Conservation (phyloP, 2,113 vertebrate genomes). For the Oceanites oceanicus region DNA sequence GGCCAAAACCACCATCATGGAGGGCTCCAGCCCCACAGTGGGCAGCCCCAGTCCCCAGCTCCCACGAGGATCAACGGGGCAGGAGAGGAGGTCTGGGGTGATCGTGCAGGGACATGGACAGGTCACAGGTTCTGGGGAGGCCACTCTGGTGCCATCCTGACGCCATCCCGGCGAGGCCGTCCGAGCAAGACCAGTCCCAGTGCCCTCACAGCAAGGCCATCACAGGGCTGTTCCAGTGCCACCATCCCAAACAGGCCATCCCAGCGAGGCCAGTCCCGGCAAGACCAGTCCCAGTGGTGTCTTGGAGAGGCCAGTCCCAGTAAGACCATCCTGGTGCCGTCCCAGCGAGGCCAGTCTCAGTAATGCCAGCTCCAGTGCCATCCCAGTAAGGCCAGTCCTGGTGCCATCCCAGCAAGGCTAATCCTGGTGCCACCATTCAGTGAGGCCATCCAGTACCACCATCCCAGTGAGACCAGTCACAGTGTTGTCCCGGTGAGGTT, state of each 20-base stretch:
- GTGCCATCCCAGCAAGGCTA: background rate
- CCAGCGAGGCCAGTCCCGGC: background rate
- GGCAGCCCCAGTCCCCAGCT: background rate
- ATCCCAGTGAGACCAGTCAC: background rate
- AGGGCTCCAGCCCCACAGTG: background rate
- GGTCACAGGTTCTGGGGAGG: background rate
- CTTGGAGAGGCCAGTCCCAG: background rate
- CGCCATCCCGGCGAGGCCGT: too few relatives aligned
- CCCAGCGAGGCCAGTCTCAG: background rate
- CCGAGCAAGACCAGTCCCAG: background rate
- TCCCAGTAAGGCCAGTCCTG: background rate
- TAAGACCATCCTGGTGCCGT: background rate
- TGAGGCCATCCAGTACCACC: background rate
- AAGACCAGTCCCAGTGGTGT: background rate
- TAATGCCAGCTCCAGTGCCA: background rate
- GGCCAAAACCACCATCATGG: background rate
- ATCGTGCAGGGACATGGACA: background rate
- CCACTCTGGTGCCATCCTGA: background rate
- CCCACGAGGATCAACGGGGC: accelerated
- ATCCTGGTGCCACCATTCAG: background rate
- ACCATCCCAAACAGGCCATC: background rate
- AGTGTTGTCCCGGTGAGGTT: background rate
- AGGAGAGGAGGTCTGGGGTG: background rate
- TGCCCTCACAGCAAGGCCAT: background rate
- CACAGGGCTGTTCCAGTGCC: background rate